Base-by-base conservation (phyloP, 35 echinoderm and acorn worm species). In the Apostichopus californicus region DNA sequence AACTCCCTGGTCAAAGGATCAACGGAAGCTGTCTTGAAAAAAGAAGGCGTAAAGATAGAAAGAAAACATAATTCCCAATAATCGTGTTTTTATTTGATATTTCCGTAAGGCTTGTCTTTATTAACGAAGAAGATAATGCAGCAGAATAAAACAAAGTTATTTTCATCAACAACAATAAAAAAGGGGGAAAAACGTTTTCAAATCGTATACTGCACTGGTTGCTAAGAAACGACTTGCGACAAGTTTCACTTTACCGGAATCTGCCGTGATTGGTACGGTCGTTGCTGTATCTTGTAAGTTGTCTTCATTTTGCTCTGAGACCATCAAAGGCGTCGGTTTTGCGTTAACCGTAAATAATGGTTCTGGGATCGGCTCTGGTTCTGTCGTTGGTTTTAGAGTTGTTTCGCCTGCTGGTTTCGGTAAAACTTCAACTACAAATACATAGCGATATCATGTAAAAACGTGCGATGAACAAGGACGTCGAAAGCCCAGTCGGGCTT, bases 361-460 rank as follows among this genome's bases (percentile, higher is more conserved):
- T 78, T 96, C 92, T 77, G 72, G 78, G 5, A 75, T 90, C 34
- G 80, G 93, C 78, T 91, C 88, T 3, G 83, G 83, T 53, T 25
- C 73, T n/a, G 86, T 46, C 34, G 2, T 46, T 46, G 34, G 34
- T 46, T 46, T 3, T 46, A 46, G 34, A 46, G 34, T 90, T 68
- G 80, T 75, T 2, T 92, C 91, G 28, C 57, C 61, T 6, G 94
- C 86, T 70, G 52, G 77, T 55, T 65, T 61, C 21, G 56, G 56
- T 23, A 55, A 55, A 5, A 64, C 77, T 82, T 75, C 56, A 54
- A 46, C 79, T 82, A 55, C 18, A 55, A 82, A 82, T 8, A 54
- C 12, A 54, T 18, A 82, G 15, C 79, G 79, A 82, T 82, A 55
- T 17, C 79, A 54, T 46, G 34, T 46, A 46, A 46, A 46, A 46